Evolutionary conservation across 35 echinoderm and acorn worm species (phyloP).

Genomic region (Apostichopus japonicus): DNA sequence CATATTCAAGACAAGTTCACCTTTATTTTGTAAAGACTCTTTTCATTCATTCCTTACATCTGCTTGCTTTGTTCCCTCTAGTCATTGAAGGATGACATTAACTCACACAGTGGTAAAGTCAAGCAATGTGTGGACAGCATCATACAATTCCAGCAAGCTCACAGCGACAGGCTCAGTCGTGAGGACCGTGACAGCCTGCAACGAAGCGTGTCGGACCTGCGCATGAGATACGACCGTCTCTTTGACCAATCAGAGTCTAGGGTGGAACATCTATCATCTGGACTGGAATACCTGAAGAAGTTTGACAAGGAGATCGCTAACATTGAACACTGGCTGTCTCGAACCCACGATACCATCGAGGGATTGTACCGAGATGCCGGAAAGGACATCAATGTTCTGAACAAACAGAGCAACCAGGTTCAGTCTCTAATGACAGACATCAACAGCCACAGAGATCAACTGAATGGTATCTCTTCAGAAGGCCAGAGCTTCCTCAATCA

Average conservation of each 20-base stretch:
- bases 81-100: slow-evolving; percentile 86
- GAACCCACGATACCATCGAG: slow-evolving; percentile 69
- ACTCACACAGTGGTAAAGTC: slow-evolving; percentile 60
- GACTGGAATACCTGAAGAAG: slow-evolving; percentile 78
- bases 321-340: slow-evolving; percentile 87
- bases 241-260: slow-evolving; percentile 80
- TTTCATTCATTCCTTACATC: too few species aligned
- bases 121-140: slow-evolving; percentile 75
- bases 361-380: slow-evolving; percentile 82
- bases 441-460: slow-evolving; percentile 65
- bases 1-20: too few species aligned
- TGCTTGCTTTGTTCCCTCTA: neutral
- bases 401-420: slow-evolving; percentile 85
- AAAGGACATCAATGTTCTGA: slow-evolving; percentile 78
- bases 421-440: slow-evolving; percentile 77
- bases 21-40: too few species aligned
- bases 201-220: slow-evolving; percentile 74
- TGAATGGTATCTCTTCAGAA: slow-evolving; percentile 68
- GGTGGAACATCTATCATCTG: slow-evolving; percentile 64
- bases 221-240: slow-evolving; percentile 87
- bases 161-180: slow-evolving; percentile 72
- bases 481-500: slow-evolving; percentile 91
- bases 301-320: slow-evolving; percentile 80
- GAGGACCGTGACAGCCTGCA: slow-evolving; percentile 78
- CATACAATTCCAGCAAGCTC: slow-evolving; percentile 71